Evolutionary conservation across 2,888 invertebrate genomes (phyloP).

Genomic region (Diplolepis rosae): DNA sequence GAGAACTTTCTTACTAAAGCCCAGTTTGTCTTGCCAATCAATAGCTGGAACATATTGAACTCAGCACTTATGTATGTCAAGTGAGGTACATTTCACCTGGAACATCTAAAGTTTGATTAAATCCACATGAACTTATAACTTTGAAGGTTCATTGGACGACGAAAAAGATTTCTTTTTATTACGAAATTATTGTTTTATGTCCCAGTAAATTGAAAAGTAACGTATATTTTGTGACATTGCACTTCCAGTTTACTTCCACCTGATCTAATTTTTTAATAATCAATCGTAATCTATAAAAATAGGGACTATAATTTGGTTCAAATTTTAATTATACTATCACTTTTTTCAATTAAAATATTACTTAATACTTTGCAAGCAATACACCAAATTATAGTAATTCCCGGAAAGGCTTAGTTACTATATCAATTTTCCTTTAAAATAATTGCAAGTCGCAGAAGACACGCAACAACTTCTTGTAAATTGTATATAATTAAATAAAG

Average conservation of each 20-base stretch:
- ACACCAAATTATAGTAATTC: neutral
- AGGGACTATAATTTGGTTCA: no score
- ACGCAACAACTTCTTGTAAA: neutral
- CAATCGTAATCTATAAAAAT: no score
- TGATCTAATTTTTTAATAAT: no score
- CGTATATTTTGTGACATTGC: no score
- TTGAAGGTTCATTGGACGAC: no score
- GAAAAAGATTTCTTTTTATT: no score
- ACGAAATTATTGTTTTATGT: no score
- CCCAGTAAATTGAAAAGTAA: no score
- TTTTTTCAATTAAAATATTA: neutral
- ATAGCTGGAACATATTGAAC: neutral
- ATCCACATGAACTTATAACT: no score
- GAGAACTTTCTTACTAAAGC: neutral
- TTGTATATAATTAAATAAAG: conserved; percentile 12
- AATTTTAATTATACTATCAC: no score
- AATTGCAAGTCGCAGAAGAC: conserved; percentile 11
- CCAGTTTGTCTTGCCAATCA: neutral
- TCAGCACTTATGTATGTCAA: conserved; percentile 4
- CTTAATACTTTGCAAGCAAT: neutral
- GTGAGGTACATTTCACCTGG: neutral
- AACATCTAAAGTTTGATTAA: conserved; percentile 13
- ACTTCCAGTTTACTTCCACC: no score
- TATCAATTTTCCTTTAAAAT: conserved; percentile 2
- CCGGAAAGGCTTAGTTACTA: neutral